These are phyloP conservation scores for Fringilla coelebs DNA, from an alignment of 2,797 vertebrate species.

Conservation along the genomic window DNA sequence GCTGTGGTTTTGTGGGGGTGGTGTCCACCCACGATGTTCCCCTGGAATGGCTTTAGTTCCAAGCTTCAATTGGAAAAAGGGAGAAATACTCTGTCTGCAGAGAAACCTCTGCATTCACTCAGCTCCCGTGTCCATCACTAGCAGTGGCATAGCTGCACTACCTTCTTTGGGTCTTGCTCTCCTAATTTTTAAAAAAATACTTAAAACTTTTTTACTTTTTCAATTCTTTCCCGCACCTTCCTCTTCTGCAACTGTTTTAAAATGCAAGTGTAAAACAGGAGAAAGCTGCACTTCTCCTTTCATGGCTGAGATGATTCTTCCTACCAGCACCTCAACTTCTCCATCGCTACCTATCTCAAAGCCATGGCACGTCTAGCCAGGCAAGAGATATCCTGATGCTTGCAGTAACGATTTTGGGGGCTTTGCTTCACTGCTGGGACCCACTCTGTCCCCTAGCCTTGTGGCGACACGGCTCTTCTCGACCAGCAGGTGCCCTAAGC, in stretches of 20 bases:
- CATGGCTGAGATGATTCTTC: not conserved
- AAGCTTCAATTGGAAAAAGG: not conserved
- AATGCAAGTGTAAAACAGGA: not conserved
- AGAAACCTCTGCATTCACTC: not conserved
- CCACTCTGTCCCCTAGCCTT: not conserved
- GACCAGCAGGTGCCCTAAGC: accelerated
- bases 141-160: not conserved
- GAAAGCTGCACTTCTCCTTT: conserved; percentile 45
- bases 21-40: not conserved
- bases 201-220: not conserved
- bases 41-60: not conserved
- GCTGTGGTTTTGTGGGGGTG: not conserved
- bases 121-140: not conserved
- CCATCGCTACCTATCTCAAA: accelerated
- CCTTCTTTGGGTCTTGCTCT: not conserved
- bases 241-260: not conserved
- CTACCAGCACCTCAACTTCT: not conserved
- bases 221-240: not conserved
- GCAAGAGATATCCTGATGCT: not conserved
- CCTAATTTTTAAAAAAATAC: not conserved
- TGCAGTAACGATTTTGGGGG: accelerated
- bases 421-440: not conserved
- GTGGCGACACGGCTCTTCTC: accelerated
- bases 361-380: accelerated
- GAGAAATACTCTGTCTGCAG: not conserved